Evolutionary conservation across 1,140 invertebrate genomes (phyloP).

Genomic region (Hetaerina americana): DNA sequence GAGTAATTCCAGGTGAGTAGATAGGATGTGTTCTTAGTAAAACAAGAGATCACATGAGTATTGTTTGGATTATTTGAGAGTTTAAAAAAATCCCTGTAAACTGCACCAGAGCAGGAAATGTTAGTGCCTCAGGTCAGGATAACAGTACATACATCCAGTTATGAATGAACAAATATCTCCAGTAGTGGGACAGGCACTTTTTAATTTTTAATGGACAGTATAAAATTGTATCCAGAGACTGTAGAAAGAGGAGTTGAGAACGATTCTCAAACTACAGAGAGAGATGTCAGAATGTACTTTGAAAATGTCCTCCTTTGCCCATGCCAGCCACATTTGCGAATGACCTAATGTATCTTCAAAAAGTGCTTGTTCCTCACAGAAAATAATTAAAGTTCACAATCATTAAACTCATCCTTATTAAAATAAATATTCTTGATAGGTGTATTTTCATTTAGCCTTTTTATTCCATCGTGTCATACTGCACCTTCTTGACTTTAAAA

Average conservation of each 20-base stretch:
- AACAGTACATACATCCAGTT: not conserved
- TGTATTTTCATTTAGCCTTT: not conserved
- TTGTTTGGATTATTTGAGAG: too few species aligned
- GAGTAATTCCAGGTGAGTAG: too few species aligned
- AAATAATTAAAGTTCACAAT: not conserved
- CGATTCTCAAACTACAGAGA: too few species aligned
- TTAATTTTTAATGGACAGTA: constrained; percentile 1
- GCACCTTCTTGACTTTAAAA: constrained; percentile 77
- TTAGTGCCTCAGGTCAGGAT: not conserved
- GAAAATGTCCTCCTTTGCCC: too few species aligned
- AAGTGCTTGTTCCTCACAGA: not conserved
- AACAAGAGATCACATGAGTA: too few species aligned
- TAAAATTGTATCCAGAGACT: not conserved
- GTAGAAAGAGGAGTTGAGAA: not conserved
- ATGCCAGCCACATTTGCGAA: too few species aligned
- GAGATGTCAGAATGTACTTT: too few species aligned
- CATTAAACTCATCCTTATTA: not conserved
- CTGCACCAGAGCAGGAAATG: too few species aligned
- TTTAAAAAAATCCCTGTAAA: too few species aligned
- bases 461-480: constrained; percentile 88
- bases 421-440: not conserved
- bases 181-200: not conserved
- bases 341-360: too few species aligned
- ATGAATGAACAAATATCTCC: too few species aligned
- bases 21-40: too few species aligned